These are phyloP conservation scores for Hippocampus comes DNA, from an alignment of 2,113 vertebrate genomes.

Conservation along the genomic window DNA sequence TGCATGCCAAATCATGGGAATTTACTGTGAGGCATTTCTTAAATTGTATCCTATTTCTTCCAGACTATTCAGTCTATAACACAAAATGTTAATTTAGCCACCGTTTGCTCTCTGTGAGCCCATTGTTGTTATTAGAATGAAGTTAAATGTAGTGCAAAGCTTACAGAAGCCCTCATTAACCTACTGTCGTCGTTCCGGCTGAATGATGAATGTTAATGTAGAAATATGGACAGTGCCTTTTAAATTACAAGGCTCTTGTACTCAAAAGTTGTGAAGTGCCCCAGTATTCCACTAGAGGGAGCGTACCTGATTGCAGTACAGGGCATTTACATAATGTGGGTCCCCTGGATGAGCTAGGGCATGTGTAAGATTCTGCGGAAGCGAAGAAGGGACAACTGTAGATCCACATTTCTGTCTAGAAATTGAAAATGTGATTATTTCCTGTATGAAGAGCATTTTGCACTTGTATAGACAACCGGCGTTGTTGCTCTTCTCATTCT, in stretches of 20 bases:
- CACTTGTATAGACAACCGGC: neutral
- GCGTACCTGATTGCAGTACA: slow-evolving; percentile 21
- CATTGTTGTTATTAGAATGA: neutral
- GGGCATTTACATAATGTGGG: slow-evolving; percentile 42
- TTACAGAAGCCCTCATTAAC: neutral
- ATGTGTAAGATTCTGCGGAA: slow-evolving; percentile 39
- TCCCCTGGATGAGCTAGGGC: slow-evolving; percentile 31
- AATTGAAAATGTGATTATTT: neutral
- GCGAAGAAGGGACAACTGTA: slow-evolving; percentile 4
- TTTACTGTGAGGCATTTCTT: neutral
- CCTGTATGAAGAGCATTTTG: neutral
- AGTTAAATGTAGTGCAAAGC: neutral
- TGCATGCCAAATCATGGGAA: neutral
- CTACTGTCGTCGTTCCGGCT: neutral
- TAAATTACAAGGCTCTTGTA: neutral
- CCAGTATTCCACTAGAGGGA: slow-evolving; percentile 52
- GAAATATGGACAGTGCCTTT: neutral
- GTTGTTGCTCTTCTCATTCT: neutral
- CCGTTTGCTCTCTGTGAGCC: neutral
- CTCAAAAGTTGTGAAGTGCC: slow-evolving; percentile 3
- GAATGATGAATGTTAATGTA: neutral
- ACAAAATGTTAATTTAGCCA: neutral
- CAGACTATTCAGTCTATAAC: neutral
- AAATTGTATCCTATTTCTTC: too few relatives aligned
- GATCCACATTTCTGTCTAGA: neutral